Conservation (phyloP, 2,888 invertebrate species). For the Elysia crispata region DNA sequence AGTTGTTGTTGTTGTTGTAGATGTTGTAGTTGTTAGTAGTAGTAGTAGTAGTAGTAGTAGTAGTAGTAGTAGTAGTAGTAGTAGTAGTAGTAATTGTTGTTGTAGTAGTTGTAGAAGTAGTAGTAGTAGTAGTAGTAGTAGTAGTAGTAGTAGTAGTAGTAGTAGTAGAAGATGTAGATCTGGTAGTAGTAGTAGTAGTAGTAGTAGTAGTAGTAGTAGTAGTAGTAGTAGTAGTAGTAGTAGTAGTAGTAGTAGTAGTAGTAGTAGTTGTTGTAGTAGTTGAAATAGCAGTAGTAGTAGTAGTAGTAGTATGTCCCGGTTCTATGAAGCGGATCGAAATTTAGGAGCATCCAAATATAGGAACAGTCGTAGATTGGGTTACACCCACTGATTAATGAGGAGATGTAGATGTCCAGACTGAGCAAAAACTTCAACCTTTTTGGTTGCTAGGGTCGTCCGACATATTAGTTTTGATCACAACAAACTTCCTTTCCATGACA, state of each 20-base stretch:
- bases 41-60: slow-evolving; percentile 50
- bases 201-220: slow-evolving; percentile 45
- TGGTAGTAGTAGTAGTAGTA: slow-evolving; percentile 9
- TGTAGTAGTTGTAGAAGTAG: background rate
- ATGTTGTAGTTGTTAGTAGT: slow-evolving; percentile 46
- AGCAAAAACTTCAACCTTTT: no score
- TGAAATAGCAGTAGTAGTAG: background rate
- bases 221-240: slow-evolving; percentile 46
- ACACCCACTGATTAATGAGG: no score
- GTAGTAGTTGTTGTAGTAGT: slow-evolving; percentile 24
- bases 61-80: slow-evolving; percentile 33
- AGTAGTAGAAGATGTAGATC: no score
- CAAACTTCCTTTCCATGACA: no score
- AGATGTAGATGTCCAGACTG: no score
- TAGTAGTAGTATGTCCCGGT: no score
- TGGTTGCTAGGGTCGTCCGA: no score
- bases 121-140: slow-evolving; percentile 32
- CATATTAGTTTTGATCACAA: no score
- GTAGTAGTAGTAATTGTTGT: slow-evolving; percentile 9
- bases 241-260: slow-evolving; percentile 42
- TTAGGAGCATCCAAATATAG: no score
- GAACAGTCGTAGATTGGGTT: no score
- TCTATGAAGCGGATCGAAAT: no score
- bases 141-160: slow-evolving; percentile 31
- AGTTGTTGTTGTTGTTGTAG: slow-evolving; percentile 27